Evolutionary conservation across 2,113 vertebrate species (phyloP).

Genomic region (Nerophis lumbriciformis): DNA sequence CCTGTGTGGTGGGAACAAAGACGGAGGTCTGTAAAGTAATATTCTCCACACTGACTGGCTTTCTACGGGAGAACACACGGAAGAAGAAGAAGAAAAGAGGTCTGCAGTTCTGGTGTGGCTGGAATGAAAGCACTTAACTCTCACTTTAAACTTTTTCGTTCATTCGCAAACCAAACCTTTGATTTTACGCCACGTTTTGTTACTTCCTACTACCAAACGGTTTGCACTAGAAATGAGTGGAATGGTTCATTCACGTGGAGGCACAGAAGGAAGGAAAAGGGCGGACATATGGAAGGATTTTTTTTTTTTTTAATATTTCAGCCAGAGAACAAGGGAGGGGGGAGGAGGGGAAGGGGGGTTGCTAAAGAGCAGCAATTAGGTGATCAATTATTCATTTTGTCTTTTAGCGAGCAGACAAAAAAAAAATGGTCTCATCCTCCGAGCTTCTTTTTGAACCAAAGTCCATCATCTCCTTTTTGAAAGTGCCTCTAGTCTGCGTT

Average conservation of each 20-base stretch:
- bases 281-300: conserved; percentile 35
- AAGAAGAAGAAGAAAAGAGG: conserved; percentile 23
- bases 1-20: background rate
- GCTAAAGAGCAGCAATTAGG: conserved; percentile 63
- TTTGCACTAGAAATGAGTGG: conserved; percentile 67
- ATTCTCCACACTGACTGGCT: conserved; percentile 16
- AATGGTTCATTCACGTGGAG: conserved; percentile 53
- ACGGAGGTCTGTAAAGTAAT: background rate
- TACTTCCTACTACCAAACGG: conserved; percentile 46
- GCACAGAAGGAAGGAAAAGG: conserved; percentile 10
- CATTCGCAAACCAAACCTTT: conserved; percentile 40
- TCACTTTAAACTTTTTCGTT: background rate
- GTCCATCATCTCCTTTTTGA: conserved; percentile 38
- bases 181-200: conserved; percentile 50
- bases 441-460: conserved; percentile 49
- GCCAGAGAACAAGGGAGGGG: conserved; percentile 12
- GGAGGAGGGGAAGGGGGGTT: conserved; percentile 39
- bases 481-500: conserved; percentile 55
- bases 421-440: background rate
- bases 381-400: conserved; percentile 61
- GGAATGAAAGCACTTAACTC: conserved; percentile 41
- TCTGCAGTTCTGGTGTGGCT: conserved; percentile 31
- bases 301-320: background rate
- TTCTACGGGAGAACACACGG: conserved; percentile 30
- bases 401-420: conserved; percentile 43